Evolutionary conservation across 2,797 vertebrate genomes (phyloP), one percentile per base, ranked within the genome.

Genomic region (Crossoptilon crossoptilon): DNA sequence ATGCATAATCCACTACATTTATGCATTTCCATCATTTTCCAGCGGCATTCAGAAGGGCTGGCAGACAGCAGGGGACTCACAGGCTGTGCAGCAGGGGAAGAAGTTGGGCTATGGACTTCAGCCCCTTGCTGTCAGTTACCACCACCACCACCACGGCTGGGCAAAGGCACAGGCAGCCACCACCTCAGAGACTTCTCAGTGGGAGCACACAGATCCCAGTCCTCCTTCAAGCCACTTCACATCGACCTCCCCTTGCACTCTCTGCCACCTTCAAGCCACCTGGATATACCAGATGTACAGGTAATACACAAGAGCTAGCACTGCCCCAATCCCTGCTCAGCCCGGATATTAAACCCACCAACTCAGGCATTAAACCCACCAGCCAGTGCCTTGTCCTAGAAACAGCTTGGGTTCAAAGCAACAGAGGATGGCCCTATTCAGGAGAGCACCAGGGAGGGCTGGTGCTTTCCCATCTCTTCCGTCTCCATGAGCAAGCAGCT

Each of bases 11-110:
- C 59, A 76, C 51, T 31, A 60, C 66, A 93, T 18, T 3, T 75
- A 89, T 88, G 78, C 31, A 67, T 41, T 64, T 49, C 68, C 73
- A 49, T 78, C 64, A 12, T 68, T 91, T 60, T 60, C n/a, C 14
- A 88, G 46, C 75, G 24, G 27, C 59, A 76, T 4, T 84, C 55
- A 33, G 16, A 80, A 58, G 62, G 41, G 21, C 62, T 84, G 67
- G 67, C 11, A 24, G 31, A 22, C 1, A 7, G 41, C 58, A n/a
- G 3, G 51, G 46, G 62, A 46, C 46, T 71, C 11, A 4, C 62
- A 71, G 1, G 58, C 15, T 35, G 55, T 44, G 56, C 33, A 53
- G 39, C 37, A 2, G 0, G 22, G 5, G 23, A 72, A 77, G 73
- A 37, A n/a, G 91, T 44, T 75, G 51, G 51, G 29, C 63, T 26